phyloP scores from a whole-genome alignment of 35 echinoderm and acorn worm genomes.

The Ptychodera flava region DNA sequence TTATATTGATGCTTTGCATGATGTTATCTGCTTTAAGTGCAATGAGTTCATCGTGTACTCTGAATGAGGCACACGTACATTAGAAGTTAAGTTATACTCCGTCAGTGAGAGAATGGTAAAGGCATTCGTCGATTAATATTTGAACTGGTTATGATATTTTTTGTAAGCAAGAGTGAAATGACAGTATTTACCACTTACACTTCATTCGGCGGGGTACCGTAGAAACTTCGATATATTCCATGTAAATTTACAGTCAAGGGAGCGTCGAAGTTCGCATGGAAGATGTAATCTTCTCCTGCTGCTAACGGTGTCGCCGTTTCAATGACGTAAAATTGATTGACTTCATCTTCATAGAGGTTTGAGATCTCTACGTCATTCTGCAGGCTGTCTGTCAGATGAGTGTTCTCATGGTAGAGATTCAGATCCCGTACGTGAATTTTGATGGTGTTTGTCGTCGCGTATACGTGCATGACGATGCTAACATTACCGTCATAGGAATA shows the following conservation, averaged over 20 bases:
- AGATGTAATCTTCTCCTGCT: neutral
- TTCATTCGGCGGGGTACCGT: neutral
- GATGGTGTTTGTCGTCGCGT: neutral
- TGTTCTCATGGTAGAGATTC: neutral
- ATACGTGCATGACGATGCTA: neutral
- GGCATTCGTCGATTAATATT: too few species aligned
- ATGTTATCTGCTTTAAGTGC: too few species aligned
- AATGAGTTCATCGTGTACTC: too few species aligned
- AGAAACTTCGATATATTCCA: neutral
- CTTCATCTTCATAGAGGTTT: neutral
- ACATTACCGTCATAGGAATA: neutral
- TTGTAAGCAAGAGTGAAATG: too few species aligned
- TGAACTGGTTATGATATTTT: too few species aligned
- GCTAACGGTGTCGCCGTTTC: neutral
- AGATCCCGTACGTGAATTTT: neutral
- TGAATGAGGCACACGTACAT: too few species aligned
- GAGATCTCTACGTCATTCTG: neutral
- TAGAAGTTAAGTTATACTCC: too few species aligned
- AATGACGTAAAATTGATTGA: neutral
- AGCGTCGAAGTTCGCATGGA: neutral
- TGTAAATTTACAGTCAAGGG: neutral
- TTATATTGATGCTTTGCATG: too few species aligned
- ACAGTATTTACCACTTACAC: neutral
- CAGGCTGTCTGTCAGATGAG: neutral
- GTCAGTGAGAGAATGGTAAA: too few species aligned